Base-by-base conservation (phyloP, 2,113 vertebrate genomes). In the Corythaeola cristata region DNA sequence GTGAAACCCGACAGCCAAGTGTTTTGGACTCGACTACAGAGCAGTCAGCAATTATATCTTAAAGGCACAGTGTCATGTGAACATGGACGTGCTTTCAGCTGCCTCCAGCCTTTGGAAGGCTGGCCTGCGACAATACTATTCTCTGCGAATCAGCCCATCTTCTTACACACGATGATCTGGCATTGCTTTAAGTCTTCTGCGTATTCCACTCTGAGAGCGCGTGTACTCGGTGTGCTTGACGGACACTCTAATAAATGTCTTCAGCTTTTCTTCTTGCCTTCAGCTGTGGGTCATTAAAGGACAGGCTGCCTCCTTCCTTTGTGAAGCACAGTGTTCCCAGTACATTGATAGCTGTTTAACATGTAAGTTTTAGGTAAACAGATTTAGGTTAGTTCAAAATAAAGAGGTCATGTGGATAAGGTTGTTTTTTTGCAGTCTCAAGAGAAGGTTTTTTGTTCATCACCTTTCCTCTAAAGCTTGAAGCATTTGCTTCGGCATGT, bases 1-100 rank as follows among this genome's bases (percentile, higher is more conserved):
- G 37, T 85, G 66, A 63, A 82, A 55, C 7, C 6, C 21, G 58
- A 3, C 23, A 33, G 32, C 23, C 12, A 35, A 30, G 12, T 24
- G 32, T 44, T 69, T 27, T 16, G 9, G 30, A n/a, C 11, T 85
- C 17, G 1, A 16, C 32, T 49, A 37, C 47, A 30, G 45, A 45
- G 33, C 50, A 53, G 32, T 39, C 41, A 62, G 44, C n/a, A 23
- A 5, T 62, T 30, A 1, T 5, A 49, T 37, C 28, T 15, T 50
- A 32, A 59, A 71, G 4, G 6, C 30, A 27, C 8, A 6, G 22
- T 6, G 4, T 44, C 41, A 22, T 1, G 0, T 22, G 32, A 44
- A 35, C 28, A 9, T 6, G 32, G 24, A 50, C 45, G 8, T 62
- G 28, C 49, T 41, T 84, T 60, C 9, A 7, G n/a, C 15, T 60